Evolutionary conservation across 92 coral and sea anemone genomes (phyloP).

Genomic region (Siderastrea radians): DNA sequence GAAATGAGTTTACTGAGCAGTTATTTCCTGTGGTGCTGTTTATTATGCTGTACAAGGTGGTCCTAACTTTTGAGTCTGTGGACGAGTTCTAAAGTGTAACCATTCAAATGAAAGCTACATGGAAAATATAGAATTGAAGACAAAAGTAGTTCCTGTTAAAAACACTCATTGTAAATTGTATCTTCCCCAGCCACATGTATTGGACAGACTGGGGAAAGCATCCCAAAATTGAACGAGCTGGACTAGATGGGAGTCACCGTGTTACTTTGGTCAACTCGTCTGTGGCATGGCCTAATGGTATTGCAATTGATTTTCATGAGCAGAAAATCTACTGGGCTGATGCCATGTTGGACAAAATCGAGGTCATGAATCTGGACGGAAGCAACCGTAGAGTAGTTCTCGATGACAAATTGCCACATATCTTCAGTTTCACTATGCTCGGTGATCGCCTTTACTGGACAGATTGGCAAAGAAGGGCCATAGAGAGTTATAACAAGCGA

Average conservation of each 20-base stretch:
- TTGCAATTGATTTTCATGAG: slow-evolving; percentile 84
- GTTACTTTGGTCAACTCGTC: slow-evolving; percentile 81
- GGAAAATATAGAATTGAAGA: too few species aligned
- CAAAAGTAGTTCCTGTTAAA: too few species aligned
- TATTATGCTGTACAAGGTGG: too few species aligned
- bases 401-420: slow-evolving; percentile 75
- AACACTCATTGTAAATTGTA: neutral
- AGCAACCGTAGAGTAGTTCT: slow-evolving; percentile 67
- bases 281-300: slow-evolving; percentile 92
- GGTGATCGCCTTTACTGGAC: slow-evolving; percentile 94
- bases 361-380: slow-evolving; percentile 88
- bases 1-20: too few species aligned
- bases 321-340: slow-evolving; percentile 93
- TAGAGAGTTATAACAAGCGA: slow-evolving; percentile 75
- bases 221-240: slow-evolving; percentile 92
- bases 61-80: too few species aligned
- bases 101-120: neutral
- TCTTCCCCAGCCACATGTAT: slow-evolving; percentile 80
- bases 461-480: slow-evolving; percentile 88
- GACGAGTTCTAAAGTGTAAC: too few species aligned
- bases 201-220: slow-evolving; percentile 98
- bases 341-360: slow-evolving; percentile 95
- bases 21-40: too few species aligned
- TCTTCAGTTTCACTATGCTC: slow-evolving; percentile 87
- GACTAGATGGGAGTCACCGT: slow-evolving; percentile 90